Percentiles rank a stretch among this genome's conserved stretches.
Conservation (phyloP, 2,888 invertebrate genomes). For the Orthonevra nobilis region DNA sequence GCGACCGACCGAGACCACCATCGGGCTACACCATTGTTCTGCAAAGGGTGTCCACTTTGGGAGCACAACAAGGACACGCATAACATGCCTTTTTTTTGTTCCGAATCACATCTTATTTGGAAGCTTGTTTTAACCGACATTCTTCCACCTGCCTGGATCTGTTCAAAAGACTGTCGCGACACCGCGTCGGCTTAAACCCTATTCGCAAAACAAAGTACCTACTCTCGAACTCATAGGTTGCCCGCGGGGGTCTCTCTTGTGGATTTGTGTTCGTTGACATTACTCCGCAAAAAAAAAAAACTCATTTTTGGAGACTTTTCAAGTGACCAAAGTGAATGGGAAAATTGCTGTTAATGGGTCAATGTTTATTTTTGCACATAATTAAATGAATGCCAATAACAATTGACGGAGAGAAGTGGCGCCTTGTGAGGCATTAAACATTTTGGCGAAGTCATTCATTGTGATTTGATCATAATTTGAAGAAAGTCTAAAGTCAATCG, state of each 20-base stretch:
- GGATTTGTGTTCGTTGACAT: conserved; percentile 3
- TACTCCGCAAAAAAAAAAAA: not conserved
- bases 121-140: conserved; percentile 63
- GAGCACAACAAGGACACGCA: conserved; percentile 49
- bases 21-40: conserved; percentile 34
- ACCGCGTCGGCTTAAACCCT: too few relatives aligned
- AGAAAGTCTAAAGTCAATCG: not conserved
- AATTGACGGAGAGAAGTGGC: conserved; percentile 45
- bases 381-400: conserved; percentile 45
- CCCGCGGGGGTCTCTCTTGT: not conserved
- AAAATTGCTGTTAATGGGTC: conserved; percentile 42
- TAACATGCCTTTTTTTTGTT: conserved; percentile 59
- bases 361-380: conserved; percentile 43
- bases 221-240: too few relatives aligned
- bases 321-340: conserved; percentile 52
- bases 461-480: not conserved
- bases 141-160: conserved; percentile 35
- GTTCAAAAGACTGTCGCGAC: conserved; percentile 13
- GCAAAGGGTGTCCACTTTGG: conserved; percentile 53
- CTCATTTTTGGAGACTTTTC: conserved; percentile 27
- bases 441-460: not conserved
- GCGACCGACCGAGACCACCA: conserved; percentile 44
- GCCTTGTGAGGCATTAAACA: conserved; percentile 28
- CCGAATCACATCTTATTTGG: conserved; percentile 66
- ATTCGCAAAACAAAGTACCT: too few relatives aligned